Percentiles rank a stretch among this genome's conserved stretches.
phyloP scores from a whole-genome alignment of 2,888 invertebrate species.

The Nomada goodeniana region DNA sequence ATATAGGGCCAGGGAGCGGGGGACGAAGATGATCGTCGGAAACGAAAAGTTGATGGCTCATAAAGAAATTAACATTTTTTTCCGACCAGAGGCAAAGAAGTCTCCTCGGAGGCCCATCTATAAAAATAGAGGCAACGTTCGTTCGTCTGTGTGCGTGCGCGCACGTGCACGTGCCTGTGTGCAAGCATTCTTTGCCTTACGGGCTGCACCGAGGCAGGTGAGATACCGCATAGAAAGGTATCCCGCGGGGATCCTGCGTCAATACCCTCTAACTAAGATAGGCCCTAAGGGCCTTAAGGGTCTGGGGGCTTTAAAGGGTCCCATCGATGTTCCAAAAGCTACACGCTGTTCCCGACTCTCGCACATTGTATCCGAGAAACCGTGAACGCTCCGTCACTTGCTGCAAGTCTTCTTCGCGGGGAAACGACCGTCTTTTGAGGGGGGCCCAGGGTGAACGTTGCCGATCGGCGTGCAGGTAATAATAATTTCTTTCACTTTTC shows the following conservation, averaged over 20 bases:
- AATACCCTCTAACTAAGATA: constrained; percentile 75
- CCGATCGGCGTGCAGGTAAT: neutral
- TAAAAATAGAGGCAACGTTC: constrained; percentile 4
- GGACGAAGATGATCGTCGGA: constrained; percentile 7
- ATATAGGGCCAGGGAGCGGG: neutral
- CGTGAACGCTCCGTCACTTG: constrained; percentile 14
- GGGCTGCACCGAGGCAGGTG: constrained; percentile 62
- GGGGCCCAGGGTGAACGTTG: neutral
- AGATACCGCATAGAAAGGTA: constrained; percentile 50
- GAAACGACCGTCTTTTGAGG: constrained; percentile 10
- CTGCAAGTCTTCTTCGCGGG: neutral
- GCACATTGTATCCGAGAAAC: constrained; percentile 20
- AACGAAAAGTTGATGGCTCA: constrained; percentile 24
- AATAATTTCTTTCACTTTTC: neutral
- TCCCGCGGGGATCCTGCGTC: constrained; percentile 60
- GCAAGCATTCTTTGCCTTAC: constrained; percentile 29
- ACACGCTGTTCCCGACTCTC: constrained; percentile 46
- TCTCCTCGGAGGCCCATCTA: constrained; percentile 16
- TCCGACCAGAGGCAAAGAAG: neutral
- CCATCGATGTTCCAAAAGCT: constrained; percentile 52
- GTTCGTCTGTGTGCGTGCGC: neutral
- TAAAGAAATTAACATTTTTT: constrained; percentile 37
- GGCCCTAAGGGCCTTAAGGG: constrained; percentile 51
- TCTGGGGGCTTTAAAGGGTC: constrained; percentile 45
- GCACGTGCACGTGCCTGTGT: constrained; percentile 1